Conservation (phyloP, 1,140 invertebrate genomes). For the Solenopsis invicta region DNA sequence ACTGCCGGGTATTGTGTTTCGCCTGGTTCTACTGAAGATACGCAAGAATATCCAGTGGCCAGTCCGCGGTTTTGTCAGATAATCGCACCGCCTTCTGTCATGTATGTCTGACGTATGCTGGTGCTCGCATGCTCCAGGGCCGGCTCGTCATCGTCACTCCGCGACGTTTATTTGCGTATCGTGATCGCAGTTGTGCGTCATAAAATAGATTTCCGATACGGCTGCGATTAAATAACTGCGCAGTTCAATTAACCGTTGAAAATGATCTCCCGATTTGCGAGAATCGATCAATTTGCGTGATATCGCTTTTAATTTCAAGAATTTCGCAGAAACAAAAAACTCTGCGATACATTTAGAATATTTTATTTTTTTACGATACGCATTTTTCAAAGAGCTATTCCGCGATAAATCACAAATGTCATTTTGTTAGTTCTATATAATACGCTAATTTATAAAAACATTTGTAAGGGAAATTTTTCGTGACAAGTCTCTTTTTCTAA, state of each 20-base stretch:
- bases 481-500: neutral
- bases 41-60: constrained; percentile 65
- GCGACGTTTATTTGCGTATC: constrained; percentile 53
- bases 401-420: neutral
- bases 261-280: neutral
- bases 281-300: neutral
- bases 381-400: neutral
- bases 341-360: neutral
- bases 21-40: constrained; percentile 52
- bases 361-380: neutral
- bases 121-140: constrained; percentile 33
- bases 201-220: neutral
- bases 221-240: neutral
- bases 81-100: constrained; percentile 49
- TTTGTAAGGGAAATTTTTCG: neutral
- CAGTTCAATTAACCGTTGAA: neutral
- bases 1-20: constrained; percentile 78
- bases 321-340: neutral
- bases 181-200: neutral
- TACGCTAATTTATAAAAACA: neutral
- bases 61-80: constrained; percentile 64
- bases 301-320: neutral
- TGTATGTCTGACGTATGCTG: constrained; percentile 50
- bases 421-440: neutral
- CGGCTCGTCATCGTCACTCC: constrained; percentile 48